Evolutionary conservation across 2,888 invertebrate species (phyloP), one percentile per base, ranked within the genome.

Genomic region (Linyphia triangularis): DNA sequence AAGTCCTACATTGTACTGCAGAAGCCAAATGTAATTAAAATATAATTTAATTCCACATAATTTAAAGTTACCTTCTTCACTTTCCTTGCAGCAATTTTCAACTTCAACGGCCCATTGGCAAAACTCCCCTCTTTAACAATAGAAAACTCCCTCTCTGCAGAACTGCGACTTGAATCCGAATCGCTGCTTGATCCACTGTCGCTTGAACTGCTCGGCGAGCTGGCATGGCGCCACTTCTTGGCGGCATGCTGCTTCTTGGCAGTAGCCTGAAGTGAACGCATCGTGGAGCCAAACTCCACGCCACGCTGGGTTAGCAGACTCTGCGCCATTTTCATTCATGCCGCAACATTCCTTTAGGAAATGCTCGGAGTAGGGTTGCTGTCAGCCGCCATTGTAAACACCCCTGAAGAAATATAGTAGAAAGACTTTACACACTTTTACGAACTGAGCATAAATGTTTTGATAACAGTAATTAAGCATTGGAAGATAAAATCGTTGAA

Each of bases 241-340:
- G 72, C 43, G 4, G 51, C n/a, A 57, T 75, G 81, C 7, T 81
- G 73, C 33, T 85, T 82, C 28, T 81, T 82, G 33, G 70, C 75
- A 19, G 65, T 72, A 10, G 77, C 72, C 70, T 86, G 86, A n/a
- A 86, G 73, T 9, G 79, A 72, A 24, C 73, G 75, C 85, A 89
- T 89, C 37, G 88, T 89, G 61, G 89, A 82, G 77, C 81, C 81
- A 65, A 70, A 85, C 89, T 77, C 81, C 82, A 89, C 81, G 43
- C 89, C 85, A 24, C 77, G 85, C 75, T 89, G 89, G 51, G 89
- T 82, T 75, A 89, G 57, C 6, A 89, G 89, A 59, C 89, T 89
- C 82, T 89, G 89, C 10, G 85, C 89, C 89, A 89, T 85, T 26
- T 30, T 84, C 78, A 75, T 67, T 67, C 89, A 86, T 79, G 33